Percentiles rank a stretch among this genome's conserved stretches.
phyloP scores from a whole-genome alignment of 2,888 invertebrate species.

The Caenorhabditis sp. region DNA sequence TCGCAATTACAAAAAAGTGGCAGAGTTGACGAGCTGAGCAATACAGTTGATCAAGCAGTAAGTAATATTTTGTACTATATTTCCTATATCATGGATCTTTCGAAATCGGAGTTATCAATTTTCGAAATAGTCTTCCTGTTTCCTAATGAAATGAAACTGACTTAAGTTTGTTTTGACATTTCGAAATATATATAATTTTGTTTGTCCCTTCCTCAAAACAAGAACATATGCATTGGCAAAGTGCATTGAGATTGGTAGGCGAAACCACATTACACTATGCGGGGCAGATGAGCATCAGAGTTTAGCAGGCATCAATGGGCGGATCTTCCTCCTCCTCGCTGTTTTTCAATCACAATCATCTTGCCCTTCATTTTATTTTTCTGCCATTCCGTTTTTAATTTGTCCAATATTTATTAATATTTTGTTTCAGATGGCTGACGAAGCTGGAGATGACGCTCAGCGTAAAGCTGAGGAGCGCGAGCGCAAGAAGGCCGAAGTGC shows the following conservation, averaged over 20 bases:
- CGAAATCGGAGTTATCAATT: no score
- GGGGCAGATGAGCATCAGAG: background rate
- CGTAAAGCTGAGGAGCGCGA: constrained; percentile 93
- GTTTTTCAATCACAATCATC: background rate
- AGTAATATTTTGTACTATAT: background rate
- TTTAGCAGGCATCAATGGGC: background rate
- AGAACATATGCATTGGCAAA: background rate
- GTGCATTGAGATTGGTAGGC: background rate
- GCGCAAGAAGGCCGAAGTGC: constrained; percentile 92
- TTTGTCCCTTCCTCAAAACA: background rate
- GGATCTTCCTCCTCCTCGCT: constrained; percentile 7
- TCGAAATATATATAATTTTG: background rate
- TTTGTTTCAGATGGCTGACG: constrained; percentile 48
- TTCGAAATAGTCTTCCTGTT: no score
- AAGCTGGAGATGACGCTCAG: constrained; percentile 47
- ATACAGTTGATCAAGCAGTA: constrained; percentile 33
- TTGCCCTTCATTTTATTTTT: background rate
- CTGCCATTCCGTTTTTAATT: background rate
- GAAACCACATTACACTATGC: background rate
- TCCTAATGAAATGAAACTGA: no score
- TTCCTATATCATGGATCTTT: no score
- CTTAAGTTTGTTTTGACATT: no score
- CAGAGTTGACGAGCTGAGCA: constrained; percentile 23
- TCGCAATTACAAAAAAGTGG: constrained; percentile 28
- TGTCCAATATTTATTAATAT: background rate